Base-by-base conservation (phyloP, 1,140 invertebrate genomes). In the Pachypsylla venusta region DNA sequence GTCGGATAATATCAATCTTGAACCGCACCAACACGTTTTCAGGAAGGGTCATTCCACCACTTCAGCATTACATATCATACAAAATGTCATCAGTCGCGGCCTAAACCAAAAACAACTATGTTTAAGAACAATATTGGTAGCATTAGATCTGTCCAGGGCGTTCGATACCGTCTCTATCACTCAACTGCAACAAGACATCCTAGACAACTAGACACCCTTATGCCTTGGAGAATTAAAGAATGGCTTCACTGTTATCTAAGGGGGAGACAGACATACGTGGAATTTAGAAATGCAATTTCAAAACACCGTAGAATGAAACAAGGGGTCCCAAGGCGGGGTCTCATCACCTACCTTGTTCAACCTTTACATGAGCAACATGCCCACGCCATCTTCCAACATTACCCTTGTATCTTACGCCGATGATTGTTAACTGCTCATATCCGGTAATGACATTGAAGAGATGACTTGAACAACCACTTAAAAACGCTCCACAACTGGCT, bases 221-320 rank as follows among this genome's bases (percentile, higher is more conserved):
- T 48, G 22, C 42, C 42, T 19, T 48, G 42, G 42, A 48, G n/a
- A 48, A 48, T n/a, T 19, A 48, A 48, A 48, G 22, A 22, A 48
- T 48, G 42, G 42, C 5, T 48, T 7, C 42, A 48, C n/a, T 19
- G 16, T 48, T 48, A 48, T 22, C 22, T 48, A n/a, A 48, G 22
- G 7, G 42, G 42, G 4, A 48, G 42, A 48, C 42, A 48, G 42
- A 48, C 42, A 5, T 48, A 48, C 22, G 42, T 48, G 4, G 42
- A 48, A n/a, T 48, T 48, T 48, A 48, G 42, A 48, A 48, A 48
- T 48, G 42, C 42, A 48, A 48, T 22, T 4, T 48, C 42, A n/a
- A 48, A 48, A n/a, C n/a, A 19, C 16, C 42, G 42, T 48, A 48
- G 22, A n/a, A 48, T 48, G 42, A 48, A 48, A n/a, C 42, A 48